Evolutionary conservation across 2,113 vertebrate species (phyloP), one percentile per base, ranked within the genome.

Genomic region (Dasyornis broadbenti): DNA sequence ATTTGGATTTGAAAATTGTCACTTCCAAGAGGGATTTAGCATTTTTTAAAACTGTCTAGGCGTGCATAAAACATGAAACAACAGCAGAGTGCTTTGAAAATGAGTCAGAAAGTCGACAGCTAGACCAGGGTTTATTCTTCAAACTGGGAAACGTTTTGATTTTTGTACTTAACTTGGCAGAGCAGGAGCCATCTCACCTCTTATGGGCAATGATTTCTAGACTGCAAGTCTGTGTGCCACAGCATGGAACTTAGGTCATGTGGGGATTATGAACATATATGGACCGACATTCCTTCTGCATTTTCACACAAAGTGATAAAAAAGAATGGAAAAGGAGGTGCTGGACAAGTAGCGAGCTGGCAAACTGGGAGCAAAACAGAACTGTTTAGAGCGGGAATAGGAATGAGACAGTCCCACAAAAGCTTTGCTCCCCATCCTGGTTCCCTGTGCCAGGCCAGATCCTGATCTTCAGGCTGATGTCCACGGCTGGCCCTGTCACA

Each of bases 151-250:
- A 22, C 13, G 3, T 76, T 92, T 82, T 73, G 45, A 88, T 66
- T 94, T 95, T 88, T 90, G 39, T 73, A 77, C 27, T 84, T 81
- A 22, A 64, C 45, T 84, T 86, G 80, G 86, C 65, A 92, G 89
- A 79, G 75, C 83, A 76, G 72, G 21, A 86, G 22, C 13, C 47
- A 77, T 37, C 63, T 90, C 92, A 88, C 71, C 60, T 91, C 82
- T 92, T 85, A 59, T 3, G 64, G 95, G 71, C 90, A 93, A 86
- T 7, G 39, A 45, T 78, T 91, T 88, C 69, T 31, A 15, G 70
- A 39, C 63, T 28, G 68, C 24, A 73, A 52, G 35, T 82, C 93
- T 76, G 82, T 75, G 44, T 0, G 2, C 22, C 4, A 1, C 45
- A 77, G 50, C 18, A 13, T 3, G 39, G n/a, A 37, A 37, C 63